Evolutionary conservation across 1,140 invertebrate genomes (phyloP), one percentile per base, ranked within the genome.

Genomic region (Diploscapter pachys): DNA sequence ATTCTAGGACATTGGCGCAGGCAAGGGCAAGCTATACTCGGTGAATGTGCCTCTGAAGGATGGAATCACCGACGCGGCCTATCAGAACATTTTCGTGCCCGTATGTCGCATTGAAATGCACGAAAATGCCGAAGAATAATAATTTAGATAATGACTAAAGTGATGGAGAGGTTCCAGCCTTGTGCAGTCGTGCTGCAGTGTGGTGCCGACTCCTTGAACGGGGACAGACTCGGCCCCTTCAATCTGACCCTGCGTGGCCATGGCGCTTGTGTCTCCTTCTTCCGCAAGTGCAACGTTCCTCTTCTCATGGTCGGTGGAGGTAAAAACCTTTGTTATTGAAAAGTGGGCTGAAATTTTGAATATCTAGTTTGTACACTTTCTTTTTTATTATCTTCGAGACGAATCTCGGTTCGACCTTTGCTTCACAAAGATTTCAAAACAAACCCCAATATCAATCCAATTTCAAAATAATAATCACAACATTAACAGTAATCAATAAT

Each of bases 111-210:
- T 52, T 6, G 48, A 5, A 11, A 11, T 11, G 64, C 31, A 66
- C 56, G 11, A 70, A 56, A 2, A 11, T 13, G 2, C 13, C 57
- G 57, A 59, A 31, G 9, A 13, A 31, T 70, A 5, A 6, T 71
- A 6, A 9, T 13, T n/a, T 50, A 71, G 69, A 91, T 95, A 13
- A 69, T 75, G 66, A 3, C 3, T 4, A 96, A 96, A 88, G 93
- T 96, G 3, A 95, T 95, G 93, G 93, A 96, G 87, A 94, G 93
- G n/a, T 96, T 95, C 85, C 93, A 95, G 84, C 94, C 94, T 0
- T 93, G 92, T 70, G 93, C 93, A 8, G 92, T 96, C 61, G 93
- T 96, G 1, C 86, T 96, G 59, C 96, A 99, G 85, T 99, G 96
- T 88, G 96, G 96, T 51, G 95, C 96, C 50, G 96, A 99, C 88